Percentiles rank a stretch among this genome's conserved stretches.
These are phyloP conservation scores for Holcopasites calliopsidis DNA, from an alignment of 1,140 invertebrate genomes.

Conservation along the genomic window DNA sequence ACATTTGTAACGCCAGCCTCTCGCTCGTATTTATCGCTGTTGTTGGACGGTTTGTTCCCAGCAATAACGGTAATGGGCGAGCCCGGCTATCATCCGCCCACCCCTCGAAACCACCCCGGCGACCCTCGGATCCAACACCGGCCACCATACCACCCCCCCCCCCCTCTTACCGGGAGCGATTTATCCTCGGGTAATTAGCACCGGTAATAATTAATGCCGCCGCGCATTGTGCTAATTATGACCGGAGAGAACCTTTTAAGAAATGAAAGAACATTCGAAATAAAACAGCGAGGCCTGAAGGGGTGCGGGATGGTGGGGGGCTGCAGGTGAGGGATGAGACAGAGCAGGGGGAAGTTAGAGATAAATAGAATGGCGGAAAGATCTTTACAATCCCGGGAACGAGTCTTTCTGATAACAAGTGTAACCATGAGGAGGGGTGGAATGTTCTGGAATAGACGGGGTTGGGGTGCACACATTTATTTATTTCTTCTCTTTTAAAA, in stretches of 20 bases:
- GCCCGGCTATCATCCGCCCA: constrained; percentile 41
- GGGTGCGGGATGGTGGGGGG: constrained; percentile 2
- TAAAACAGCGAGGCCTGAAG: constrained; percentile 68
- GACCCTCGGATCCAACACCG: constrained; percentile 27
- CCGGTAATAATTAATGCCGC: constrained; percentile 80
- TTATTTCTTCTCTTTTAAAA: too few relatives aligned
- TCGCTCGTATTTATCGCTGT: constrained; percentile 78
- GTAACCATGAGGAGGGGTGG: constrained; percentile 18
- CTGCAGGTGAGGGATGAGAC: constrained; percentile 10
- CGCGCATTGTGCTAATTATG: constrained; percentile 81
- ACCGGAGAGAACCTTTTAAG: constrained; percentile 81
- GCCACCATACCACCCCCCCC: constrained; percentile 36
- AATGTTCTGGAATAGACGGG: not conserved
- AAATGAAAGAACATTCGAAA: constrained; percentile 82
- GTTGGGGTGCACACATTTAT: not conserved
- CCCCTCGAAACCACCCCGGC: constrained; percentile 27
- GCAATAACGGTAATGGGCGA: constrained; percentile 79
- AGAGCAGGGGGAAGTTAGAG: not conserved
- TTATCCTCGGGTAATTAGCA: constrained; percentile 80
- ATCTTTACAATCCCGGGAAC: constrained; percentile 42
- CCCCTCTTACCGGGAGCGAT: constrained; percentile 72
- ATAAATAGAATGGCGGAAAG: constrained; percentile 33
- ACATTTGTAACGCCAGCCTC: constrained; percentile 75
- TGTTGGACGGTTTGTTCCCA: constrained; percentile 79
- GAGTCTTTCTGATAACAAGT: constrained; percentile 19